Evolutionary conservation across 2,888 invertebrate species (phyloP).

Genomic region (Gerris lacustris): DNA sequence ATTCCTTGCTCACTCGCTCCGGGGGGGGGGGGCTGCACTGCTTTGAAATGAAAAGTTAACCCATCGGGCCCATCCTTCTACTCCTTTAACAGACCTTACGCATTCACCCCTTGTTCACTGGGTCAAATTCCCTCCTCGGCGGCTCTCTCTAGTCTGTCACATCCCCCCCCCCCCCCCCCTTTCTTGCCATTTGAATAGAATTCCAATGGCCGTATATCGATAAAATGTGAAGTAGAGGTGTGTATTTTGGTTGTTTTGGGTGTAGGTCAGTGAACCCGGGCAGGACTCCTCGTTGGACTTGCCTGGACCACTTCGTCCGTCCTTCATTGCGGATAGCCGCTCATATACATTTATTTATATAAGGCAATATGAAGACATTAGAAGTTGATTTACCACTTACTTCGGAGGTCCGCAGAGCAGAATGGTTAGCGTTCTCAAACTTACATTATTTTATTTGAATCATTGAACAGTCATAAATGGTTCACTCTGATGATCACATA

Average conservation of each 20-base stretch:
- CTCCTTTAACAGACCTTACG: not conserved
- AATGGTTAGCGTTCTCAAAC: too few relatives aligned
- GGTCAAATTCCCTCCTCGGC: constrained; percentile 4
- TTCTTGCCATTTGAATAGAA: constrained; percentile 3
- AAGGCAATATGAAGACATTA: too few relatives aligned
- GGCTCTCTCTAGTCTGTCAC: not conserved
- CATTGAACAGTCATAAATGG: too few relatives aligned
- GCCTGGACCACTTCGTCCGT: not conserved
- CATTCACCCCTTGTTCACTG: constrained; percentile 6
- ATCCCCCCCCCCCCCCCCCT: not conserved
- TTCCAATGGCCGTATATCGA: not conserved
- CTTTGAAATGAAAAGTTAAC: constrained; percentile 10
- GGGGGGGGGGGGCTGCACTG: not conserved
- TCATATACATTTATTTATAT: too few relatives aligned
- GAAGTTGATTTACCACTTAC: too few relatives aligned
- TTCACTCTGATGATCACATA: too few relatives aligned
- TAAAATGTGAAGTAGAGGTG: not conserved
- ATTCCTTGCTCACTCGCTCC: not conserved
- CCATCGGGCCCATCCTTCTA: not conserved
- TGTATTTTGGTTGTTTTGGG: not conserved
- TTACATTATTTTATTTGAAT: too few relatives aligned
- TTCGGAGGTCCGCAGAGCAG: too few relatives aligned
- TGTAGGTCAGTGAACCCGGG: constrained; percentile 5
- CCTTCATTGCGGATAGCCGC: not conserved
- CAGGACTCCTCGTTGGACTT: not conserved